Percentiles rank a stretch among this genome's conserved stretches.
Evolutionary conservation across 1,140 invertebrate genomes (phyloP).

Genomic region (Drosophila saltans): DNA sequence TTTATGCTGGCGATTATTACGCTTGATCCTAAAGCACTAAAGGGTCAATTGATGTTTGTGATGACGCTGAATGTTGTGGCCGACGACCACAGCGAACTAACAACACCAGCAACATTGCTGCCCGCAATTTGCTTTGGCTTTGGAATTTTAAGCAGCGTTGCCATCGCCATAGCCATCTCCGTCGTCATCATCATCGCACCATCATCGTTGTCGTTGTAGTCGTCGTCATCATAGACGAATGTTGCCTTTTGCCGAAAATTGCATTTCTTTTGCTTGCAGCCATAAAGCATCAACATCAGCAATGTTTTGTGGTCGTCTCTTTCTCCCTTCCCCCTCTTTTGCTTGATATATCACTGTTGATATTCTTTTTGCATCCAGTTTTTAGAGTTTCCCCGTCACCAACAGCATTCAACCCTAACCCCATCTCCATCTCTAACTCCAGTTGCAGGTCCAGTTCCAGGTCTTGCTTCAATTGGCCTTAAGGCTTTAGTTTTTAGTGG

Average conservation of each 20-base stretch:
- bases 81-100: constrained; percentile 17
- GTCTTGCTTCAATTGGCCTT: constrained; percentile 40
- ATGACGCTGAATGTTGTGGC: constrained; percentile 73
- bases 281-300: constrained; percentile 59
- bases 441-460: no score
- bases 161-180: constrained; percentile 45
- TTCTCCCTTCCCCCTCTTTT: constrained; percentile 22
- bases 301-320: constrained; percentile 35
- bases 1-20: constrained; percentile 83
- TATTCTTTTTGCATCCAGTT: constrained; percentile 31
- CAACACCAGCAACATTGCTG: constrained; percentile 44
- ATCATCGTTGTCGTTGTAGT: background rate
- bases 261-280: constrained; percentile 69
- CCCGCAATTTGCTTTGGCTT: constrained; percentile 79
- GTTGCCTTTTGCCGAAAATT: constrained; percentile 63
- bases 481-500: constrained; percentile 27
- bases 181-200: constrained; percentile 31
- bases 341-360: constrained; percentile 74
- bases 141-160: constrained; percentile 79
- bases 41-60: constrained; percentile 83
- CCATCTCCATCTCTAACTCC: no score
- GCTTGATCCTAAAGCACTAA: constrained; percentile 81
- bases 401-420: background rate
- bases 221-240: background rate
- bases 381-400: no score